A percentile compares a stretch with the other conserved stretches of the same genome.
These are phyloP conservation scores for Collichthys lucidus DNA, from an alignment of 2,113 vertebrate genomes.

Conservation along the genomic window DNA sequence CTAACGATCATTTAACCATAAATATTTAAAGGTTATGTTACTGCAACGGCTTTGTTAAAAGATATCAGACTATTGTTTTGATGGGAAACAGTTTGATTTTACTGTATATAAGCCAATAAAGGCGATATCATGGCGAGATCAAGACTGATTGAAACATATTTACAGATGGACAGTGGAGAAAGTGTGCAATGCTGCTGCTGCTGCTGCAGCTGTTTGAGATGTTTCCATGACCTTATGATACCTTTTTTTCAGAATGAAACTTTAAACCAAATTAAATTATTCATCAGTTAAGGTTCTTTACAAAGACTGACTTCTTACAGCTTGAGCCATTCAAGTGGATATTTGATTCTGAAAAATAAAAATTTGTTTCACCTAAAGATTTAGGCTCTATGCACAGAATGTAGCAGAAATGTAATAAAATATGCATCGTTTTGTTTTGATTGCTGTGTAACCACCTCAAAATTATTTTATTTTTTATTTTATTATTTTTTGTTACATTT, in stretches of 20 bases:
- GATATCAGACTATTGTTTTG: not conserved
- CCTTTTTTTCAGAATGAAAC: not conserved
- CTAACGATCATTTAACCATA: constrained; percentile 12
- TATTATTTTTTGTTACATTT: no score
- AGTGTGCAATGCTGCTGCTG: constrained; percentile 16
- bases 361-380: no score
- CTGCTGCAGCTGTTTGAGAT: constrained; percentile 4
- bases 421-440: no score
- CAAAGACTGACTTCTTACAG: not conserved
- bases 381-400: no score
- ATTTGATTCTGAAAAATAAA: not conserved
- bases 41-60: not conserved
- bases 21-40: constrained; percentile 3
- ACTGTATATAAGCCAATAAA: not conserved
- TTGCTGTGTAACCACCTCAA: no score
- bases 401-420: no score
- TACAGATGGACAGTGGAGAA: constrained; percentile 10
- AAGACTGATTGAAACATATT: constrained; percentile 3
- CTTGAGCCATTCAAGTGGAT: not conserved
- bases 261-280: not conserved
- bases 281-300: not conserved
- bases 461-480: no score
- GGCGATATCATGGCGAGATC: not conserved
- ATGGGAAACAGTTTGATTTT: not conserved
- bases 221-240: constrained; percentile 31